A percentile compares a stretch with the other conserved stretches of the same genome.
These are phyloP conservation scores for Leptoclinus maculatus DNA, from an alignment of 2,797 vertebrate genomes.

Conservation along the genomic window DNA sequence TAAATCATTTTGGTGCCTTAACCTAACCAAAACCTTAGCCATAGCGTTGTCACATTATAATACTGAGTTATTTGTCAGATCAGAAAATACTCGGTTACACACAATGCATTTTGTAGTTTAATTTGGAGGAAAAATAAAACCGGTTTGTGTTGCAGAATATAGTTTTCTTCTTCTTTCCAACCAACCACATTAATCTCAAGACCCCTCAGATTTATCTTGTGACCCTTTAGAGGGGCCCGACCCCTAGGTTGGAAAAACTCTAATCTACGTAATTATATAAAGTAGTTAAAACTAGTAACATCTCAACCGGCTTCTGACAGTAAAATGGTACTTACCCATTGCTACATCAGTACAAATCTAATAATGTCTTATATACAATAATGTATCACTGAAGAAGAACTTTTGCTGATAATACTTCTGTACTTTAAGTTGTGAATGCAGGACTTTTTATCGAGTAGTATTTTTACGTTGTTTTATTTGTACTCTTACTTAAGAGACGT, in stretches of 20 bases:
- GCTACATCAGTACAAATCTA: background rate
- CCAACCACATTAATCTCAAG: background rate
- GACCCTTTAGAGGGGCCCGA: background rate
- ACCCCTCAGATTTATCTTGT: background rate
- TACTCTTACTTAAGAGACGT: background rate
- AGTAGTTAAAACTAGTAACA: background rate
- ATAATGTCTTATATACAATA: background rate
- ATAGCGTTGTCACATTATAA: background rate
- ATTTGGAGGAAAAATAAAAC: background rate
- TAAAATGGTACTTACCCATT: background rate
- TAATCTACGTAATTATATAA: no score
- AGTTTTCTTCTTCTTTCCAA: background rate
- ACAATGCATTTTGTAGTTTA: background rate
- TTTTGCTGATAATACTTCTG: background rate
- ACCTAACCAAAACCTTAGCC: background rate
- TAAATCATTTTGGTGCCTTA: background rate
- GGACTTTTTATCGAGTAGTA: background rate
- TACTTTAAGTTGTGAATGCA: background rate
- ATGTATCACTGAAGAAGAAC: background rate
- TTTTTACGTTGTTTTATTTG: background rate
- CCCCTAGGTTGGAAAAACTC: background rate
- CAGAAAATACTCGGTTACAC: background rate
- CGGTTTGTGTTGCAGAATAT: background rate
- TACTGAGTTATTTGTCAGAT: background rate
- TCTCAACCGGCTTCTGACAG: background rate